Base-by-base conservation (phyloP, 30 jellyfish, hydroid and myxozoan species). In the Pelagia noctiluca region DNA sequence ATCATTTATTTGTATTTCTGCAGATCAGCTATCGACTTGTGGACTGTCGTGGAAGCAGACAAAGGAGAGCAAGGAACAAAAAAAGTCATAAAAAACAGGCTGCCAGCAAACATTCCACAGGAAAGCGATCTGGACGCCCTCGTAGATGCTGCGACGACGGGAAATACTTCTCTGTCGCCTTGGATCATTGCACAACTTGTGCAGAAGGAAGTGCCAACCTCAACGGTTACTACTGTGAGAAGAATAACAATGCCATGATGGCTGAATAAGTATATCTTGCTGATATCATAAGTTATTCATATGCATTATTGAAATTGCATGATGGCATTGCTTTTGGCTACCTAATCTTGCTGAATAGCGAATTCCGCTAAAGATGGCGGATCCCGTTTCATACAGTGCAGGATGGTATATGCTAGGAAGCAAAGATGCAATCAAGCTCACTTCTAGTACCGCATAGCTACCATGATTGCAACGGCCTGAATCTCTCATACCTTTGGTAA, bases 81-180 rank as follows among this genome's bases (percentile, higher is more conserved):
- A 16, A 42, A 42, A 42, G 57, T 42, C 57, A 8, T 5, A 42
- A 16, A 42, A 42, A 42, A 16, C 57, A 16, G 16, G 16, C 8
- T 42, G 57, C 16, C 8, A 16, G 57, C 57, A 42, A 42, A 42
- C 57, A 42, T 42, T 5, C 57, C 16, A 16, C 57, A 42, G 57
- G 32, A 24, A 54, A 42, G 57, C 57, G 57, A 5, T 42, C 57
- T 42, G 57, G 57, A 42, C 57, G 57, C 8, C 57, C 57, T 42
- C 57, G 57, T 16, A 42, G 16, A 42, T 42, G 57, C 57, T 42
- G 57, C 16, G 57, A 42, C 57, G 57, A 42, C 16, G 57, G 57
- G 57, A 42, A 42, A 42, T 42, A 42, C 57, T 42, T 42, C 57
- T 42, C 57, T 42, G 57, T 42, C 16, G 57, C 57, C 8, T 16